These are phyloP conservation scores for Pachyramphus minor DNA, from an alignment of 2,113 vertebrate genomes.

Conservation along the genomic window DNA sequence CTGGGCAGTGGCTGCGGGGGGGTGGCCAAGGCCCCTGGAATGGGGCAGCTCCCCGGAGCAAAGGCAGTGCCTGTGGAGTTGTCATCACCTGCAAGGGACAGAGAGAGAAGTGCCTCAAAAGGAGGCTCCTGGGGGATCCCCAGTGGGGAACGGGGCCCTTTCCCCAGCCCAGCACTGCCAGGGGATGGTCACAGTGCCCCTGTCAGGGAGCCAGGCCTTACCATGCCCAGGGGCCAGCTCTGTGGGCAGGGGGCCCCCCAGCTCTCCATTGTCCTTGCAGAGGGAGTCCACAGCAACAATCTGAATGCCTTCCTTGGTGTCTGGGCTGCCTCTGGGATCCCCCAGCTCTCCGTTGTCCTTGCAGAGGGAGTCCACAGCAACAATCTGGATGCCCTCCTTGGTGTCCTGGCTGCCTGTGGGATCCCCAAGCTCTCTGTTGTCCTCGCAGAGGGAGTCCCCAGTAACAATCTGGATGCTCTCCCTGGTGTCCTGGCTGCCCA, in stretches of 20 bases:
- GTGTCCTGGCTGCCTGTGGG: constrained; percentile 8
- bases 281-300: constrained; percentile 76
- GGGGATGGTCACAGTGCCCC: neutral
- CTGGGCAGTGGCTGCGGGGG: neutral
- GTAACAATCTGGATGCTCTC: constrained; percentile 75
- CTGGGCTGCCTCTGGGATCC: neutral
- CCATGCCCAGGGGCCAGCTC: neutral
- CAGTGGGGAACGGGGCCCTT: accelerated
- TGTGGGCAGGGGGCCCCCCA: neutral
- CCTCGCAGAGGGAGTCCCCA: constrained; percentile 74
- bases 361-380: constrained; percentile 75
- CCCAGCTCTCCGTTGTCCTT: neutral
- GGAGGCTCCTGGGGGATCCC: neutral
- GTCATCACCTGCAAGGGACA: neutral
- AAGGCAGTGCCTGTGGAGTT: neutral
- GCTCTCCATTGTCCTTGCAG: constrained; percentile 43
- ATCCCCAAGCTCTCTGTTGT: neutral
- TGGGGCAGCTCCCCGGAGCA: neutral
- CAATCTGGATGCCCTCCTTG: constrained; percentile 76
- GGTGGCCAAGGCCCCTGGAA: accelerated
- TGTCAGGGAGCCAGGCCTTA: neutral
- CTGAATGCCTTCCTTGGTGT: constrained; percentile 72
- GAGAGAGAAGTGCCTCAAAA: neutral
- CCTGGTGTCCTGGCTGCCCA: constrained; percentile 48
- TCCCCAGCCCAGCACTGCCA: neutral